Conservation (phyloP, 2,888 invertebrate species). For the Heteromurus nitidus region DNA sequence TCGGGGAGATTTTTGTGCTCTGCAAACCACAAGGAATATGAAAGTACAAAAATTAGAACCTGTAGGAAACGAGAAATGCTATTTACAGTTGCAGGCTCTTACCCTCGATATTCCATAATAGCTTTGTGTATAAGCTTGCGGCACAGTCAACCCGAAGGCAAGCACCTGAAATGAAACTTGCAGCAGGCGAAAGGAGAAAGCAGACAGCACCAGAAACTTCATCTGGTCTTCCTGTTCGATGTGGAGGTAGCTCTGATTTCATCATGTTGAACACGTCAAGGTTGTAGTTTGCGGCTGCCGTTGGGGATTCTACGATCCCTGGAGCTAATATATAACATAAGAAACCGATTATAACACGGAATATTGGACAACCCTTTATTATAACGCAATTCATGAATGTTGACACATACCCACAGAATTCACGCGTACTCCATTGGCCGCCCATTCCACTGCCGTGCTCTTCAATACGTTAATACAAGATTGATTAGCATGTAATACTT, state of each 20-base stretch:
- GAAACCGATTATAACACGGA: too few species aligned
- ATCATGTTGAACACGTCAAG: constrained; percentile 75
- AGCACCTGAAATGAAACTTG: constrained; percentile 77
- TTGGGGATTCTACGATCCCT: constrained; percentile 77
- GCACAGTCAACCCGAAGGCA: constrained; percentile 77
- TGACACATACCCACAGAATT: constrained; percentile 75
- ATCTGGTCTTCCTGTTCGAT: constrained; percentile 76
- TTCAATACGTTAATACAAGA: constrained; percentile 31
- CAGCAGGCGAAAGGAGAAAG: constrained; percentile 77
- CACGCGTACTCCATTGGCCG: constrained; percentile 76
- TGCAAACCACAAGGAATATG: constrained; percentile 34
- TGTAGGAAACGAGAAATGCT: not conserved
- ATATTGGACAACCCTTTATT: too few species aligned
- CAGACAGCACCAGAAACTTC: constrained; percentile 77
- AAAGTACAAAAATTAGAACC: too few species aligned
- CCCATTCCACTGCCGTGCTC: constrained; percentile 77
- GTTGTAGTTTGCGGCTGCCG: constrained; percentile 77
- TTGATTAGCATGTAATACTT: too few species aligned
- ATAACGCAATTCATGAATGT: not conserved
- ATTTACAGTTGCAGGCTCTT: not conserved
- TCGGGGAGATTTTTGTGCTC: constrained; percentile 71
- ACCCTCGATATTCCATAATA: constrained; percentile 69
- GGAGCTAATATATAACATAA: constrained; percentile 75
- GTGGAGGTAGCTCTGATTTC: constrained; percentile 75
- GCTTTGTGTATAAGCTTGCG: constrained; percentile 75